Evolutionary conservation across 2,797 vertebrate species (phyloP).

Genomic region (Rhabdomys pumilio): DNA sequence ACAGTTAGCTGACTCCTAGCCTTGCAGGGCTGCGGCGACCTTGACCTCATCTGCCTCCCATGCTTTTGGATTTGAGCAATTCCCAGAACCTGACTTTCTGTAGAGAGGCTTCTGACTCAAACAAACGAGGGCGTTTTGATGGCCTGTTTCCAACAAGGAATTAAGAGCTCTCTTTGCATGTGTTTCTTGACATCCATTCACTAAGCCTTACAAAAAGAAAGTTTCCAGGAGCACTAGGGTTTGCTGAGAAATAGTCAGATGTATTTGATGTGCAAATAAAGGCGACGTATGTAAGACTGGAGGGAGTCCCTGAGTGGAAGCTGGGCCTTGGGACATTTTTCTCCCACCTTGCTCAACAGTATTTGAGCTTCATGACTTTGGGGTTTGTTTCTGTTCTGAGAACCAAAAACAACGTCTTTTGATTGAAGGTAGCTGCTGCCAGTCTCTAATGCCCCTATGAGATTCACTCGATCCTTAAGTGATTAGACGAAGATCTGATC

Average conservation of each 20-base stretch:
- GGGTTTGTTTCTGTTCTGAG: neutral
- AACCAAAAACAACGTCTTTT: neutral
- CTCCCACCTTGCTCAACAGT: neutral
- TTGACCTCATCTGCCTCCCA: slow-evolving; percentile 51
- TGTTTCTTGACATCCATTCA: slow-evolving; percentile 51
- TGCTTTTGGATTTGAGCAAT: slow-evolving; percentile 47
- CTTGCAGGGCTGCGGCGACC: slow-evolving; percentile 15
- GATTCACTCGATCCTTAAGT: neutral
- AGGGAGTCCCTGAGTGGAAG: neutral
- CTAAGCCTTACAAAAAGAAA: slow-evolving; percentile 11
- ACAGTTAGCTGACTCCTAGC: slow-evolving; percentile 4
- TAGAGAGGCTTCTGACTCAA: slow-evolving; percentile 15
- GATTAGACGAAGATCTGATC: neutral
- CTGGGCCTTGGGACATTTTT: fast-evolving
- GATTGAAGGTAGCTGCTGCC: neutral
- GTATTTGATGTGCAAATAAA: neutral
- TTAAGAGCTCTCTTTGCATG: slow-evolving; percentile 26
- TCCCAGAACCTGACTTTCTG: slow-evolving; percentile 48
- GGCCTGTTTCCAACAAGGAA: slow-evolving; percentile 48
- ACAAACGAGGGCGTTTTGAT: slow-evolving; percentile 27
- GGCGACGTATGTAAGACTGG: neutral
- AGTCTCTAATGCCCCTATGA: neutral
- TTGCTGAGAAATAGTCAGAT: neutral
- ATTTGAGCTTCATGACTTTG: neutral
- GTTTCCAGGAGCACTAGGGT: slow-evolving; percentile 2